These are phyloP conservation scores for Saccostrea cuccullata DNA, from an alignment of 1,140 invertebrate genomes.

Conservation along the genomic window DNA sequence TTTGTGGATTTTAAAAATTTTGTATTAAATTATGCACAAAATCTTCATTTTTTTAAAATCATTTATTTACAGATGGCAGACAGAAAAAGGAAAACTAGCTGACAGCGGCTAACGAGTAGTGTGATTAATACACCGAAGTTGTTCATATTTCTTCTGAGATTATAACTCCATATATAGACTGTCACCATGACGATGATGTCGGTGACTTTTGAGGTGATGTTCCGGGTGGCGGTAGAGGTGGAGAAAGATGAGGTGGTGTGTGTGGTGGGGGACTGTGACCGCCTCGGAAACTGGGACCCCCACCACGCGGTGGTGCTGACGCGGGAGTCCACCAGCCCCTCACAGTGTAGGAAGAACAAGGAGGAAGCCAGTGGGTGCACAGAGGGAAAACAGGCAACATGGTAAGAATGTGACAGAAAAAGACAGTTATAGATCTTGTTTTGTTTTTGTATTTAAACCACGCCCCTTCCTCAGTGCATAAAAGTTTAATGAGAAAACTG, in stretches of 20 bases:
- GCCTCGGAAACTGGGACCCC: conserved; percentile 80
- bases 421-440: too few species aligned
- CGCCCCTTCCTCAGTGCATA: too few species aligned
- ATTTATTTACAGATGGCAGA: conserved; percentile 13
- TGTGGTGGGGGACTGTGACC: conserved; percentile 80
- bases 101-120: not conserved
- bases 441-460: too few species aligned
- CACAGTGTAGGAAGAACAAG: not conserved
- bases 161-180: not conserved
- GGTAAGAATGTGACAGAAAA: not conserved
- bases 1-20: too few species aligned
- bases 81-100: not conserved
- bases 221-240: conserved; percentile 77
- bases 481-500: too few species aligned
- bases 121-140: not conserved
- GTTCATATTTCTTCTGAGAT: conserved; percentile 3
- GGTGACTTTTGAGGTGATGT: conserved; percentile 62
- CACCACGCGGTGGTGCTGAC: conserved; percentile 54
- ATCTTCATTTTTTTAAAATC: too few species aligned
- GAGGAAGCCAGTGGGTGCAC: conserved; percentile 19
- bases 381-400: not conserved
- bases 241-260: conserved; percentile 77
- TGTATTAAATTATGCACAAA: too few species aligned
- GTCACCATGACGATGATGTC: conserved; percentile 44
- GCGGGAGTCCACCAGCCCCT: conserved; percentile 48